phyloP scores from a whole-genome alignment of 1,140 invertebrate species.

The Pomacea maculata region DNA sequence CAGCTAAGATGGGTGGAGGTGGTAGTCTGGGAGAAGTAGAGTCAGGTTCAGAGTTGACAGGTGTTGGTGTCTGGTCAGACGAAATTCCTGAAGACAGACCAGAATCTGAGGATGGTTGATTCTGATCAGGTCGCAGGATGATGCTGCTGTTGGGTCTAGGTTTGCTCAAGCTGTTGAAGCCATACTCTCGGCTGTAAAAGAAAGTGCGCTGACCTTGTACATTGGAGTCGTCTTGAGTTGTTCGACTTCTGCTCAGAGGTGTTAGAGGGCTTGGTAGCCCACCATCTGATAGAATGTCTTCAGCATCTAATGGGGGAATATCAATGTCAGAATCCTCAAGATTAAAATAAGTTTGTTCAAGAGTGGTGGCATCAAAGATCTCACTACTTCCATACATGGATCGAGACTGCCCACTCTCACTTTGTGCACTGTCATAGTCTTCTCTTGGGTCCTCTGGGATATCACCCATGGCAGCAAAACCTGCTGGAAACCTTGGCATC shows the following conservation, averaged over 20 bases:
- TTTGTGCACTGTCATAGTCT: constrained; percentile 37
- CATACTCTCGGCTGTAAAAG: constrained; percentile 14
- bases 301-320: constrained; percentile 41
- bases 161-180: constrained; percentile 2
- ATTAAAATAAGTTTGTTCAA: constrained; percentile 31
- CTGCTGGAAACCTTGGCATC: neutral
- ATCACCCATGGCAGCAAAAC: constrained; percentile 25
- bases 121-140: constrained; percentile 4
- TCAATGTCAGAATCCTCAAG: constrained; percentile 48
- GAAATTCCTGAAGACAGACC: constrained; percentile 17
- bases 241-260: constrained; percentile 1
- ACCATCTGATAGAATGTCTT: constrained; percentile 45
- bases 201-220: constrained; percentile 11
- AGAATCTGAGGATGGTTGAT: constrained; percentile 16
- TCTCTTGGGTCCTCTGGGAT: constrained; percentile 32
- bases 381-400: constrained; percentile 52
- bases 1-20: constrained; percentile 23
- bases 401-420: constrained; percentile 38
- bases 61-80: constrained; percentile 8
- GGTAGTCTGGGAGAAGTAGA: constrained; percentile 29
- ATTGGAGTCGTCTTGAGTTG: constrained; percentile 14
- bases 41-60: constrained; percentile 17
- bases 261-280: constrained; percentile 43
- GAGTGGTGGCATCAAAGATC: constrained; percentile 34
- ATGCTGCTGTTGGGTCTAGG: constrained; percentile 35